Evolutionary conservation across 2,888 invertebrate species (phyloP).

Genomic region (Nephrotoma appendiculata): DNA sequence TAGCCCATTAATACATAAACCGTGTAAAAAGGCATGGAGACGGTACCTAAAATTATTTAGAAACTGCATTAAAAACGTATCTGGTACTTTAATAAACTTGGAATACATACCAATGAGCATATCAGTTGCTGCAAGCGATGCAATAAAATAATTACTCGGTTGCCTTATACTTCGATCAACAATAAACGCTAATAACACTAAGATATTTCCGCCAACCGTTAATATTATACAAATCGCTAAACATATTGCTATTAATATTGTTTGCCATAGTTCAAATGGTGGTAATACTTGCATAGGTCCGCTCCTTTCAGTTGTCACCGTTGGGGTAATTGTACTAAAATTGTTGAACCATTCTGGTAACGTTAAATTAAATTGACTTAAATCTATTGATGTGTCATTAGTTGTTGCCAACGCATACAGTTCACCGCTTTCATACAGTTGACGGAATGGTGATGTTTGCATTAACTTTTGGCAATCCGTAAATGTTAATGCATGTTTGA

Average conservation of each 20-base stretch:
- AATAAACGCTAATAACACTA: conserved; percentile 88
- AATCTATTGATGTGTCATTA: conserved; percentile 24
- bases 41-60: conserved; percentile 52
- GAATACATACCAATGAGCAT: conserved; percentile 67
- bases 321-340: not conserved
- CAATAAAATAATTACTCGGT: conserved; percentile 98
- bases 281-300: conserved; percentile 48
- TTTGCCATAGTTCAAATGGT: conserved; percentile 82
- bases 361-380: conserved; percentile 22
- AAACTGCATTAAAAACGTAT: not conserved
- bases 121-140: conserved; percentile 93
- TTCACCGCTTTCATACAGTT: conserved; percentile 32
- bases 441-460: conserved; percentile 31
- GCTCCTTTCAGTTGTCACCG: conserved; percentile 7
- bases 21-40: conserved; percentile 98
- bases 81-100: not conserved
- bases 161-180: conserved; percentile 88
- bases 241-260: conserved; percentile 74
- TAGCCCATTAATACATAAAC: conserved; percentile 92
- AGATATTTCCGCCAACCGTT: conserved; percentile 89
- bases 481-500: conserved; percentile 41
- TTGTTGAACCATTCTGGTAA: conserved; percentile 10
- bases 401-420: conserved; percentile 21
- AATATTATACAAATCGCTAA: conserved; percentile 78
- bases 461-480: conserved; percentile 46